Evolutionary conservation across 2,888 invertebrate genomes (phyloP).

Genomic region (Anorthoa munda): DNA sequence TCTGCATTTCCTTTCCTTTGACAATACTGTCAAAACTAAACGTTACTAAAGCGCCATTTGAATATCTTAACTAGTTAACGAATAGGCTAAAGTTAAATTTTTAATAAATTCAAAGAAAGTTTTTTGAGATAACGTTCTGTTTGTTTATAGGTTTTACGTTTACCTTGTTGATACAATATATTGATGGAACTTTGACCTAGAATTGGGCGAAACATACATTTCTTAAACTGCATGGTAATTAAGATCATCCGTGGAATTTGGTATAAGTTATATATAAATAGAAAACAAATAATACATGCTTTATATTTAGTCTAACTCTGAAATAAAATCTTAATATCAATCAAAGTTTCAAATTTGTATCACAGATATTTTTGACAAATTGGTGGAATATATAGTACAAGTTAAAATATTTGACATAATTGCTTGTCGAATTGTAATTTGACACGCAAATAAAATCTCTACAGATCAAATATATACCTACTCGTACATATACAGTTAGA

Average conservation of each 20-base stretch:
- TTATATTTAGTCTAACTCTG: neutral
- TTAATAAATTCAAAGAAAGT: conserved; percentile 61
- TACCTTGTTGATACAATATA: conserved; percentile 18
- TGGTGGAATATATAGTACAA: neutral
- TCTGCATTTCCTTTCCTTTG: neutral
- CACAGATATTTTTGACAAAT: neutral
- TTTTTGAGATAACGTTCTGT: conserved; percentile 41
- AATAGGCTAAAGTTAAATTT: conserved; percentile 25
- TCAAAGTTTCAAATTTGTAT: neutral
- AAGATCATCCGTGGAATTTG: neutral
- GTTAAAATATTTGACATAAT: no score
- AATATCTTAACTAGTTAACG: conserved; percentile 62
- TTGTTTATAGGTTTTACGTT: conserved; percentile 38
- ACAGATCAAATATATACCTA: neutral
- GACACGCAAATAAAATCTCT: no score
- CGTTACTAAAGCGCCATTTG: conserved; percentile 62
- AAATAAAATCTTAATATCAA: neutral
- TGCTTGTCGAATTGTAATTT: no score
- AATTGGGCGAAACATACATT: neutral
- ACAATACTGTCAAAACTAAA: conserved; percentile 62
- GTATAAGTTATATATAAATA: neutral
- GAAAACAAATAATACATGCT: neutral
- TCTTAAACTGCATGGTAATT: neutral
- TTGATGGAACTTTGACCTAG: conserved; percentile 15
- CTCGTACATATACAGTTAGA: no score